Evolutionary conservation across 2,888 invertebrate species (phyloP).

Genomic region (Mythimna loreyi): DNA sequence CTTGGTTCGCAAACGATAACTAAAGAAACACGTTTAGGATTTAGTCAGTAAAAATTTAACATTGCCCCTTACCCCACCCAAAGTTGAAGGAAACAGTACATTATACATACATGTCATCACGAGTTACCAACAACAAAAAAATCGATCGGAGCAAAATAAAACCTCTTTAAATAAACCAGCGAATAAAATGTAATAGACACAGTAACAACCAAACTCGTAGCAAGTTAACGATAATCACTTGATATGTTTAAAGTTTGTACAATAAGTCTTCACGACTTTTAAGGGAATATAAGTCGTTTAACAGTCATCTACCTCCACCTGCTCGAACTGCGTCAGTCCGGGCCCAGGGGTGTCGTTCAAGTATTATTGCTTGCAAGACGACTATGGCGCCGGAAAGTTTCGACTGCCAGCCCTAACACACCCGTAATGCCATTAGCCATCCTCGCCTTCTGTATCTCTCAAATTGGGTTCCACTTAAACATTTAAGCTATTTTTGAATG

Average conservation of each 20-base stretch:
- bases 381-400: conserved; percentile 68
- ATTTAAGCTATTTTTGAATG: conserved; percentile 49
- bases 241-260: conserved; percentile 32
- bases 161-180: not conserved
- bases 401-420: conserved; percentile 59
- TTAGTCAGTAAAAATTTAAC: no score
- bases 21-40: no score
- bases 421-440: conserved; percentile 64
- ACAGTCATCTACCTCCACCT: conserved; percentile 66
- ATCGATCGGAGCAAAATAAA: no score
- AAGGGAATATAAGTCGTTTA: conserved; percentile 70
- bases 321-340: conserved; percentile 66
- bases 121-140: no score
- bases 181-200: conserved; percentile 1
- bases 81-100: no score
- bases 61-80: no score
- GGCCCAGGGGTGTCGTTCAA: conserved; percentile 67
- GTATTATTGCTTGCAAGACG: conserved; percentile 71
- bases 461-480: conserved; percentile 61
- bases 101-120: no score
- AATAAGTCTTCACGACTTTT: conserved; percentile 67
- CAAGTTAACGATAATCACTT: conserved; percentile 15
- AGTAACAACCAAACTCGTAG: not conserved
- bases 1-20: no score
- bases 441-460: conserved; percentile 59